These are phyloP conservation scores for Festucalex cinctus DNA, from an alignment of 2,113 vertebrate genomes.

Conservation along the genomic window DNA sequence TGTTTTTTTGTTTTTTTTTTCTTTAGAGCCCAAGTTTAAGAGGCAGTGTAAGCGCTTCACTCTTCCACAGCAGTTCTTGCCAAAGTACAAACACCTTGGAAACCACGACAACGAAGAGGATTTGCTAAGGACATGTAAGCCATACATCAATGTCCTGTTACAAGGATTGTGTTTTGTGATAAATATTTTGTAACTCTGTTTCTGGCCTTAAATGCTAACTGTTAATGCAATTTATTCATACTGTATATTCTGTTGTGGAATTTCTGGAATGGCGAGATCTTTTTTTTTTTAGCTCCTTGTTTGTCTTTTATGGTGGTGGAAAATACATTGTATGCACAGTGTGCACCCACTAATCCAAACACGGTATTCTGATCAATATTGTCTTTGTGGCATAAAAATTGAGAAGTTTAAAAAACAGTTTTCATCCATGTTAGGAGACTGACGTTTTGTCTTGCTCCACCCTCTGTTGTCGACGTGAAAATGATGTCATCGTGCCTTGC, in stretches of 20 bases:
- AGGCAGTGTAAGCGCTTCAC: conserved; percentile 84
- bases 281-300: no score
- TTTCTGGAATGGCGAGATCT: background rate
- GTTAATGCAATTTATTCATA: background rate
- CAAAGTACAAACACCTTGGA: conserved; percentile 78
- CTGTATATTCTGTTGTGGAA: background rate
- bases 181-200: background rate
- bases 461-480: no score
- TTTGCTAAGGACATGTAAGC: conserved; percentile 81
- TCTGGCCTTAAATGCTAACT: background rate
- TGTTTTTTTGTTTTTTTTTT: background rate
- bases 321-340: no score
- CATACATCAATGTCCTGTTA: background rate
- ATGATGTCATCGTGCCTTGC: no score
- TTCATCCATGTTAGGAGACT: no score
- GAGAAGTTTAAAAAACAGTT: no score
- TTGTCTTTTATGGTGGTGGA: no score
- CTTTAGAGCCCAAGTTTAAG: conserved; percentile 74
- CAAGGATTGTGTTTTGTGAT: background rate
- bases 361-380: no score
- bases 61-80: conserved; percentile 83
- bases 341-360: no score
- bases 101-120: conserved; percentile 82
- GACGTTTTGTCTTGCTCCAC: no score
- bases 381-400: no score